Base-by-base conservation (phyloP, 2,113 vertebrate species). In the Poeciliopsis prolifica region DNA sequence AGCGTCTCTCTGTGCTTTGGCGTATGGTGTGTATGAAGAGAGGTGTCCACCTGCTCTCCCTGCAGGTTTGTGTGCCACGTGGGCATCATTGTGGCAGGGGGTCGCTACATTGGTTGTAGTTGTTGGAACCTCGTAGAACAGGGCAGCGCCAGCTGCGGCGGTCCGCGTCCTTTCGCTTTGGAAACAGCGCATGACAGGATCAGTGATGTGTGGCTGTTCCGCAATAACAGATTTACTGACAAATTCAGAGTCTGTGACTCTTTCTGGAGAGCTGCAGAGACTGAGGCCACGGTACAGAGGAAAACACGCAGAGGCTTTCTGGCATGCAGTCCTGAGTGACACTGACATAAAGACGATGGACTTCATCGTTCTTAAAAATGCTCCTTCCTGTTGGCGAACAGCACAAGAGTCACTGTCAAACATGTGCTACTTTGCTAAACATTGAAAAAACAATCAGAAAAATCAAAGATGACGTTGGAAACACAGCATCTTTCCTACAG, bases 281-380 rank as follows among this genome's bases (percentile, higher is more conserved):
- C 12, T 2, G 0, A 54, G 1, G 15, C 13, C 68, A 0, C 68
- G 69, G 3, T 22, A 8, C 0, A 78, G 29, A 9, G 68, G 42
- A 6, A 70, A 40, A 65, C 77, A 72, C 0, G 65, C 1, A 0
- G 79, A 72, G 26, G 77, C 28, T 19, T n/a, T 58, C 22, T 65
- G 80, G 61, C 84, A 78, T 0, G 61, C 68, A 0, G 77, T 77
- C 61, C 71, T 37, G n/a, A 80, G 65, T 9, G 80, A 85, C 12
- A 61, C 66, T 0, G 58, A 75, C 31, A 87, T 14, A 9, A 79
- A 72, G 6, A 70, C 0, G 29, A 82, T 19, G 65, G 44, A 80
- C 68, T 80, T 72, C 70, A 85, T 82, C 2, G 71, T 42, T 15
- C 40, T 42, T 61, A 33, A 31, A 68, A 58, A 68, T 62, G 69